phyloP scores from a whole-genome alignment of 2,888 invertebrate genomes.

The Trilocha varians region DNA sequence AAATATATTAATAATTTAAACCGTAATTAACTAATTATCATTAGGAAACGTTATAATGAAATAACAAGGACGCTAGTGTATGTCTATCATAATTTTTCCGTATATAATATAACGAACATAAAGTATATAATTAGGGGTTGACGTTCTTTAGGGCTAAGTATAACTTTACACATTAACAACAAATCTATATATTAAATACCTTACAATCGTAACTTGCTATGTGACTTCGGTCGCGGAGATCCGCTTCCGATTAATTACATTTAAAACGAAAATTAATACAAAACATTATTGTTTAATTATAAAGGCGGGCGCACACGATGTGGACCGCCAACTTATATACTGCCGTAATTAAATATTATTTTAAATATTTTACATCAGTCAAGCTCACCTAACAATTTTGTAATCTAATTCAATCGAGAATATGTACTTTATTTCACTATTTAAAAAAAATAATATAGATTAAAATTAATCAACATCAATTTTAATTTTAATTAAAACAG shows the following conservation, averaged over 20 bases:
- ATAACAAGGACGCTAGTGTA: constrained; percentile 66
- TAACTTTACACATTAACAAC: constrained; percentile 59
- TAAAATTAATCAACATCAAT: constrained; percentile 71
- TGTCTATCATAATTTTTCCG: constrained; percentile 73
- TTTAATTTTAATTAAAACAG: constrained; percentile 68
- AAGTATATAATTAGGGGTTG: constrained; percentile 31
- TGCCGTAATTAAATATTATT: constrained; percentile 68
- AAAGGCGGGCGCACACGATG: constrained; percentile 41
- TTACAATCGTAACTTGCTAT: constrained; percentile 65
- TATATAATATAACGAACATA: constrained; percentile 64
- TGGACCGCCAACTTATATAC: constrained; percentile 65
- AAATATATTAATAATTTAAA: constrained; percentile 71
- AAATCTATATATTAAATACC: constrained; percentile 67
- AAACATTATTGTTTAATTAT: constrained; percentile 50
- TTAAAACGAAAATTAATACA: constrained; percentile 66
- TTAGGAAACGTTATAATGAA: constrained; percentile 62
- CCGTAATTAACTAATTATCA: constrained; percentile 76
- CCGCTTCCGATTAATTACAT: constrained; percentile 66
- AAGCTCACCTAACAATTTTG: constrained; percentile 70
- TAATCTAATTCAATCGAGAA: constrained; percentile 65
- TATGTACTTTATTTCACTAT: constrained; percentile 69
- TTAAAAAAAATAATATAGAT: constrained; percentile 52
- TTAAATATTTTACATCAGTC: constrained; percentile 70
- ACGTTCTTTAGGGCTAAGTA: constrained; percentile 51
- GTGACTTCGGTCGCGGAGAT: constrained; percentile 56